These are phyloP conservation scores for Tenthredo livida DNA, from an alignment of 2,888 invertebrate genomes.

Conservation along the genomic window DNA sequence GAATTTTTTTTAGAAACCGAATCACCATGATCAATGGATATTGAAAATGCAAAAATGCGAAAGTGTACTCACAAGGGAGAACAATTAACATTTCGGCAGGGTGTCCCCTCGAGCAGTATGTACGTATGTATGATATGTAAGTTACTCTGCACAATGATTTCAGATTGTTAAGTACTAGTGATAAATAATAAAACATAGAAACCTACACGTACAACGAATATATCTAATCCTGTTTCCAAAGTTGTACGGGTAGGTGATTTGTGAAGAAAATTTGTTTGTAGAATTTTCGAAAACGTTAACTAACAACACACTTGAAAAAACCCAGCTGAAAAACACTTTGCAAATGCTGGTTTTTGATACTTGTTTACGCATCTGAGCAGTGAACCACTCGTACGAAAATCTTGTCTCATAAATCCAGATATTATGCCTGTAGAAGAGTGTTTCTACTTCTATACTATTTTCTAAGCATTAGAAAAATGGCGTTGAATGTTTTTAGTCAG, in stretches of 20 bases:
- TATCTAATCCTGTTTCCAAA: not conserved
- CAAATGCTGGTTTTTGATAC: not conserved
- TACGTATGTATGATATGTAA: constrained; percentile 1
- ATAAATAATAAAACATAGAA: not conserved
- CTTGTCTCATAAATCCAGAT: not conserved
- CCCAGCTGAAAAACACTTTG: not conserved
- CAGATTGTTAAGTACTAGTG: not conserved
- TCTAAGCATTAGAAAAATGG: not conserved
- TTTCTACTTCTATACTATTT: not conserved
- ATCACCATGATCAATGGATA: not conserved
- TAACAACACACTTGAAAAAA: not conserved
- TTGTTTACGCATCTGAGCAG: not conserved
- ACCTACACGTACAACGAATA: not conserved
- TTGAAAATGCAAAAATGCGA: not conserved
- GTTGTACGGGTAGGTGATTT: not conserved
- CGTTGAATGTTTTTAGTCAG: not conserved
- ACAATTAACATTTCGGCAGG: not conserved
- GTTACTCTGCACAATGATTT: not conserved
- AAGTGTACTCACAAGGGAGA: not conserved
- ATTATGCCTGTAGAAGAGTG: not conserved
- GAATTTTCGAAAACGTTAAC: not conserved
- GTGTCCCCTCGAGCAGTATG: not conserved
- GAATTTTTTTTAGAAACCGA: not conserved
- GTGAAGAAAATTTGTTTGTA: not conserved
- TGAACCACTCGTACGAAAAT: not conserved